Base-by-base conservation (phyloP, 1,140 invertebrate genomes). In the Galleria mellonella region DNA sequence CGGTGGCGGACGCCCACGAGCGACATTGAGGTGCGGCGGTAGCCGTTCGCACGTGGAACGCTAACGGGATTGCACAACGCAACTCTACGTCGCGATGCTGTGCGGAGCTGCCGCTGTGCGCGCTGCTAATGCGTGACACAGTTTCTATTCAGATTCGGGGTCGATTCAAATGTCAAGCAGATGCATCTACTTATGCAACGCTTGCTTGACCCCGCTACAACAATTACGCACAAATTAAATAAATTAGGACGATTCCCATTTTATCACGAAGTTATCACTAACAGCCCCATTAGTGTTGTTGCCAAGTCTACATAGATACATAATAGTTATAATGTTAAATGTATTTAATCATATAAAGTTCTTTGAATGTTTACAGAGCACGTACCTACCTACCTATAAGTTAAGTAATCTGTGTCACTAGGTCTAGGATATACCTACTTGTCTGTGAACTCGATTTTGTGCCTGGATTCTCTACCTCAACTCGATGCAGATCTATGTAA, bases 151-250 rank as follows among this genome's bases (percentile, higher is more conserved):
- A 67, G 70, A 84, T 84, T 84, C 79, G 75, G 76, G 78, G 81
- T 82, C 81, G 72, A 84, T 82, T 81, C 72, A 85, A 85, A 85
- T 85, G 81, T 85, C 81, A 85, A 84, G 68, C 78, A 85, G 81
- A 85, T 85, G 77, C 75, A 84, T 68, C 62, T 59, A 79, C 74
- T 85, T 85, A 82, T 85, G 81, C 78, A 85, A 83, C 55, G 52
- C 68, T 72, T 66, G 67, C 62, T 60, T 69, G 67, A 63, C 67
- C 68, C 65, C 63, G 68, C 63, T 23, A 33, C 69, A 64, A 57
- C 52, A 23, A 58, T 57, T 62, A 63, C 62, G 64, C 68, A 72
- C 62, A 57, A 55, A 67, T 59, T 64, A 46, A 61, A 66, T 57
- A 3, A 65, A 72, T 72, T 69, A 43, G 54, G 46, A 51, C 51